Conservation (phyloP, 2,888 invertebrate genomes). For the Hybos culiciformis region DNA sequence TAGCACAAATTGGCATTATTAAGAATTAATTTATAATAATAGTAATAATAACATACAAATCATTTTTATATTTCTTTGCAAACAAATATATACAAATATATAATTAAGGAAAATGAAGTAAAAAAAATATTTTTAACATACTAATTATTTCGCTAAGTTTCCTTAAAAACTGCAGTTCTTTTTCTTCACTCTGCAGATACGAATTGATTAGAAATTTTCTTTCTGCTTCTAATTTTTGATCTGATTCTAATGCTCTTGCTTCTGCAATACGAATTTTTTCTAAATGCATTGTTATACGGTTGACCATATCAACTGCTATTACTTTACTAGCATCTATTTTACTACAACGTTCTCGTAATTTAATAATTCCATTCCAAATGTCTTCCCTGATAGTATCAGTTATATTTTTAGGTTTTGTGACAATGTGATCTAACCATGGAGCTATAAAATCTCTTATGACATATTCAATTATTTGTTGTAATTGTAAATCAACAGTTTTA, state of each 20-base stretch:
- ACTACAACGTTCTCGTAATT: slow-evolving; percentile 56
- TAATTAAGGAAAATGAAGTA: too few relatives aligned
- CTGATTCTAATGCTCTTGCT: slow-evolving; percentile 56
- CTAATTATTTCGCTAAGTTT: slow-evolving; percentile 69
- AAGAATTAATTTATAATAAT: too few relatives aligned
- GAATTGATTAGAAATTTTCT: slow-evolving; percentile 62
- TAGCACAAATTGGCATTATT: too few relatives aligned
- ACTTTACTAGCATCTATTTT: slow-evolving; percentile 70
- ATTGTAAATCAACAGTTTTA: slow-evolving; percentile 66
- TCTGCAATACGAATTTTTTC: slow-evolving; percentile 69
- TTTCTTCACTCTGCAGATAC: slow-evolving; percentile 57
- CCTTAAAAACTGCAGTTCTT: slow-evolving; percentile 66
- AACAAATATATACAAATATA: too few relatives aligned
- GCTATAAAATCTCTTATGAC: slow-evolving; percentile 65
- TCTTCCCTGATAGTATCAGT: slow-evolving; percentile 60
- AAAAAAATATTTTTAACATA: too few relatives aligned
- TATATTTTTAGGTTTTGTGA: slow-evolving; percentile 50
- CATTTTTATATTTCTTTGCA: too few relatives aligned
- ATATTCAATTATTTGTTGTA: slow-evolving; percentile 71
- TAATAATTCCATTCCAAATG: slow-evolving; percentile 65
- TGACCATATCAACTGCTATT: slow-evolving; percentile 68
- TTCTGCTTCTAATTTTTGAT: too few relatives aligned
- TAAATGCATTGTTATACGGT: slow-evolving; percentile 69
- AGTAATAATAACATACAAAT: too few relatives aligned
- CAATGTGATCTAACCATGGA: slow-evolving; percentile 58